These are phyloP conservation scores for Phylloscopus whistleri DNA, from an alignment of 2,113 vertebrate genomes.

Conservation along the genomic window DNA sequence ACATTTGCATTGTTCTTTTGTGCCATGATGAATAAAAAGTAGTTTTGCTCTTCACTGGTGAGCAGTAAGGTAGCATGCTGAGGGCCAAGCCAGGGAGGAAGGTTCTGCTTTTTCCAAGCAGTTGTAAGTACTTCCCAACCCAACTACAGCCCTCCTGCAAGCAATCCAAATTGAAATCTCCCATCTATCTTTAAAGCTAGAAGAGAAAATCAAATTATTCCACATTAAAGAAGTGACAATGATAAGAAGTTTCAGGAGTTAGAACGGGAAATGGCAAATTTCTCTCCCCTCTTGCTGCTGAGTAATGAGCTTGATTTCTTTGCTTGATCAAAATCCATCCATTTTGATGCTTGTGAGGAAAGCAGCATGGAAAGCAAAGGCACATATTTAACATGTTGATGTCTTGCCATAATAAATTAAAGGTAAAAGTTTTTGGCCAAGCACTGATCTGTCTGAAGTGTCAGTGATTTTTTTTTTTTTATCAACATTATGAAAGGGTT, in stretches of 20 bases:
- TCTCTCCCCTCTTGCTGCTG: not conserved
- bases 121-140: not conserved
- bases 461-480: not conserved
- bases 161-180: not conserved
- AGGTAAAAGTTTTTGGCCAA: not conserved
- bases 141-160: not conserved
- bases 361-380: not conserved
- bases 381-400: not conserved
- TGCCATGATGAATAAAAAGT: fast-evolving
- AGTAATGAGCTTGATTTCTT: not conserved
- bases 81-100: not conserved
- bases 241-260: not conserved
- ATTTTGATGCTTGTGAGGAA: not conserved
- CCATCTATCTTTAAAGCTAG: not conserved
- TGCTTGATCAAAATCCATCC: not conserved
- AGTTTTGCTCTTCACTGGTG: not conserved
- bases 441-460: not conserved
- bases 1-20: not conserved
- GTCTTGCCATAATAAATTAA: not conserved
- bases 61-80: not conserved
- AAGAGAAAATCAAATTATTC: not conserved
- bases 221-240: not conserved
- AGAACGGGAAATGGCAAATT: not conserved
- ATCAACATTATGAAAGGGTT: not conserved
- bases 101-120: not conserved